Evolutionary conservation across 2,888 invertebrate genomes (phyloP).

Genomic region (Boloria euphrosyne): DNA sequence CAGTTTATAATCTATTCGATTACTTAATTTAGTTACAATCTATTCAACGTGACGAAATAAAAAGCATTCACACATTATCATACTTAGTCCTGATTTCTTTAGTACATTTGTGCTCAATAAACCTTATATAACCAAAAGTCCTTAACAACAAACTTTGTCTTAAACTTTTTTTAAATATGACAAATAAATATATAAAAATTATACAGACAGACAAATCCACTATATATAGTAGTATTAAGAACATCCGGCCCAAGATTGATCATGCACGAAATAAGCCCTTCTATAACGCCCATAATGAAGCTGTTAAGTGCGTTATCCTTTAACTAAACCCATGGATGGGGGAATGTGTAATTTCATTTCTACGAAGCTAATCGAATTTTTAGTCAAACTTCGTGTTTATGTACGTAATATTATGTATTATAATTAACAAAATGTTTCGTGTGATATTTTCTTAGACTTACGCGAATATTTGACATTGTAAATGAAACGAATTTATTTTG

Average conservation of each 20-base stretch:
- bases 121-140: too few relatives aligned
- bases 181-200: background rate
- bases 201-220: background rate
- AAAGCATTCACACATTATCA: too few relatives aligned
- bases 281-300: slow-evolving; percentile 13
- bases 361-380: slow-evolving; percentile 26
- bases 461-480: too few relatives aligned
- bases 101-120: too few relatives aligned
- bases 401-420: background rate
- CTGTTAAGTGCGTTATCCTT: slow-evolving; percentile 21
- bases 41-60: too few relatives aligned
- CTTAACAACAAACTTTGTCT: too few relatives aligned
- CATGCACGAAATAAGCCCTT: slow-evolving; percentile 32
- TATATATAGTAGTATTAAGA: background rate
- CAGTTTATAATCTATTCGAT: too few relatives aligned
- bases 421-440: background rate
- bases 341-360: slow-evolving; percentile 30
- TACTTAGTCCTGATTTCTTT: too few relatives aligned
- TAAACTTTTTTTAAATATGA: too few relatives aligned
- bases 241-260: slow-evolving; percentile 27
- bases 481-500: too few relatives aligned
- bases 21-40: too few relatives aligned
- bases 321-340: slow-evolving; percentile 19
- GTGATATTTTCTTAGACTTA: too few relatives aligned
- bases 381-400: background rate